phyloP scores from a whole-genome alignment of 2,113 vertebrate genomes.

The Sitta europaea region DNA sequence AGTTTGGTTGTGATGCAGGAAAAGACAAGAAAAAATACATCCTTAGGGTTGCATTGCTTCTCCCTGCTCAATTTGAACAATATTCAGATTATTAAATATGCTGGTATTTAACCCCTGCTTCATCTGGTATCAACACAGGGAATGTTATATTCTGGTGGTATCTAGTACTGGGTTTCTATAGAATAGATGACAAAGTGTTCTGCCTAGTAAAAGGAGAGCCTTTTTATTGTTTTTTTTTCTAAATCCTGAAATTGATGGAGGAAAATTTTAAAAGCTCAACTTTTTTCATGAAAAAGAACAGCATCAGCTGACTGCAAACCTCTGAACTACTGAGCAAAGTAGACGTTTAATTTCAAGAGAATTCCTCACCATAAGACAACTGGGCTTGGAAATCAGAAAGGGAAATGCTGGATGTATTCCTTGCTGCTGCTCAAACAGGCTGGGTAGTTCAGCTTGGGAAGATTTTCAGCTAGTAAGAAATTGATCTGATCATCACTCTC shows the following conservation, averaged over 20 bases:
- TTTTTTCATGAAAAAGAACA: background rate
- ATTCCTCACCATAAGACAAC: background rate
- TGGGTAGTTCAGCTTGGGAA: background rate
- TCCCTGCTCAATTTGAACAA: background rate
- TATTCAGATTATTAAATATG: background rate
- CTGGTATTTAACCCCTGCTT: background rate
- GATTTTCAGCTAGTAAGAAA: background rate
- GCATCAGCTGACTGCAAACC: background rate
- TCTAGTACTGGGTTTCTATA: background rate
- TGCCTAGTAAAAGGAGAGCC: background rate
- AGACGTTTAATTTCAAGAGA: background rate
- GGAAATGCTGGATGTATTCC: background rate
- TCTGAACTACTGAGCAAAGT: background rate
- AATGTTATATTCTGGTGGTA: background rate
- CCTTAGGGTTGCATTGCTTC: background rate
- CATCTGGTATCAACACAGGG: background rate
- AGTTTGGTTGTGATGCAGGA: background rate
- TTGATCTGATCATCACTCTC: background rate
- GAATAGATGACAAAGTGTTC: background rate
- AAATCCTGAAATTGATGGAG: background rate
- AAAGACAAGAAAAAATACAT: background rate
- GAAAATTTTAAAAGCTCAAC: background rate
- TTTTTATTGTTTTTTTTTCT: background rate
- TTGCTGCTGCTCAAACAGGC: background rate
- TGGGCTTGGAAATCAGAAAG: background rate